Evolutionary conservation across 2,888 invertebrate species (phyloP).

Genomic region (Nasonovia ribisnigri): DNA sequence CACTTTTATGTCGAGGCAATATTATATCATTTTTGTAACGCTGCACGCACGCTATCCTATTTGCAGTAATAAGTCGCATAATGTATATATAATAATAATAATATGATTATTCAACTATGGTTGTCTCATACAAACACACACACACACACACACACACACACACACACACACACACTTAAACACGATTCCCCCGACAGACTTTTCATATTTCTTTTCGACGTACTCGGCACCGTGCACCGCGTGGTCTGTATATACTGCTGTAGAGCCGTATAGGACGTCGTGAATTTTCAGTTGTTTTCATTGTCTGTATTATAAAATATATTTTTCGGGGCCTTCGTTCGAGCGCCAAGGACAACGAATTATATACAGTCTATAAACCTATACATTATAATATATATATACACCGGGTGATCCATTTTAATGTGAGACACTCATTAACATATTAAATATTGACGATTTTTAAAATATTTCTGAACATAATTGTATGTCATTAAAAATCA

Average conservation of each 20-base stretch:
- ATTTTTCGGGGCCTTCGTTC: constrained; percentile 9
- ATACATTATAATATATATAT: background rate
- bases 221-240: background rate
- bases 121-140: background rate
- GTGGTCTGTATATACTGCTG: background rate
- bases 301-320: background rate
- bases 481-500: no score
- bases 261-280: background rate
- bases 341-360: constrained; percentile 23
- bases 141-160: no score
- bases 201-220: background rate
- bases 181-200: background rate
- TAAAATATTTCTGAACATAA: background rate
- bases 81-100: background rate
- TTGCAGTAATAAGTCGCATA: background rate
- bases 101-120: background rate
- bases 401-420: no score
- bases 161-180: background rate
- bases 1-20: background rate
- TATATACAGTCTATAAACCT: background rate
- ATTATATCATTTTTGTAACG: background rate
- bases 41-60: background rate
- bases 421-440: no score
- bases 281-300: constrained; percentile 13
- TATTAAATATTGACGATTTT: no score